Evolutionary conservation across 2,797 vertebrate genomes (phyloP).

Genomic region (Margarornis squamiger): DNA sequence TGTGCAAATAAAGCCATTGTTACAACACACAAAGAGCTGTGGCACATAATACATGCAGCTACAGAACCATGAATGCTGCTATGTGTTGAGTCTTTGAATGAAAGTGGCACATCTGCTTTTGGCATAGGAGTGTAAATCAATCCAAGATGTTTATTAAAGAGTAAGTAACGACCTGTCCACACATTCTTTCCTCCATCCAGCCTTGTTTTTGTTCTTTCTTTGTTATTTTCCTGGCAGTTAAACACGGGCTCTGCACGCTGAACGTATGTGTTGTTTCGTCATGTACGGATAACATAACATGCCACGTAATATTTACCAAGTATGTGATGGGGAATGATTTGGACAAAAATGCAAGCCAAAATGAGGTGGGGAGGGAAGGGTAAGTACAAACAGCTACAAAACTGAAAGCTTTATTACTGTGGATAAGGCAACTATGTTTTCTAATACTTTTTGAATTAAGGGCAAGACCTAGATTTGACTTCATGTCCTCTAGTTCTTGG

Average conservation of each 20-base stretch:
- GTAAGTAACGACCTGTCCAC: constrained; percentile 20
- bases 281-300: background rate
- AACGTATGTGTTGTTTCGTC: constrained; percentile 2
- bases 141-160: constrained; percentile 41
- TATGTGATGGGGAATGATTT: background rate
- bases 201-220: background rate
- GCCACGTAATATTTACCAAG: constrained; percentile 17
- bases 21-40: background rate
- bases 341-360: background rate
- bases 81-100: constrained; percentile 11
- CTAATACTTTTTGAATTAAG: background rate
- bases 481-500: background rate
- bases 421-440: background rate
- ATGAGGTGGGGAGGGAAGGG: background rate
- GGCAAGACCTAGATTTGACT: background rate
- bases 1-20: constrained; percentile 22
- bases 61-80: background rate
- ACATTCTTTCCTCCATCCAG: background rate
- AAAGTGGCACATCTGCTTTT: constrained; percentile 52
- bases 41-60: background rate
- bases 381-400: constrained; percentile 26
- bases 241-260: background rate
- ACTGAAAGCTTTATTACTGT: background rate
- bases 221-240: constrained; percentile 27
- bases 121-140: constrained; percentile 35